These are phyloP conservation scores for Metridium senile DNA, from an alignment of 92 coral and sea anemone genomes.

Conservation along the genomic window DNA sequence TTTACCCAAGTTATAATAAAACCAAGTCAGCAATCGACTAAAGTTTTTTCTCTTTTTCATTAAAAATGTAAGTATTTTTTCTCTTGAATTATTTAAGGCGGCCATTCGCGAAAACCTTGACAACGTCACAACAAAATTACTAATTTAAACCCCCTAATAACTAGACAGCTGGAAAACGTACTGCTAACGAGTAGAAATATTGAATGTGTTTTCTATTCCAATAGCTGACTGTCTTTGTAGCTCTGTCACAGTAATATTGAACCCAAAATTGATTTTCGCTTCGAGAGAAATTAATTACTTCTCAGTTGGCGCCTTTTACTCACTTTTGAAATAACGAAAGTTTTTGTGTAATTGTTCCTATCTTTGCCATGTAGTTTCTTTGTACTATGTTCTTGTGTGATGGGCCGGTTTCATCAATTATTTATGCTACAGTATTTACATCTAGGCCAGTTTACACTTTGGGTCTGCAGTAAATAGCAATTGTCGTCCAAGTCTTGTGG, in stretches of 20 bases:
- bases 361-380: background rate
- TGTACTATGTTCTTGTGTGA: background rate
- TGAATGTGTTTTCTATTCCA: background rate
- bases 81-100: background rate
- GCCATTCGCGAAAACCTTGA: background rate
- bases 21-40: no score
- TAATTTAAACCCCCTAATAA: slow-evolving; percentile 11
- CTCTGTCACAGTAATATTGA: background rate
- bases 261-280: background rate
- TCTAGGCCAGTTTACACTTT: background rate
- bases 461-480: background rate
- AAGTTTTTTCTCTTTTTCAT: background rate
- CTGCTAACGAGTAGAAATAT: slow-evolving; percentile 4
- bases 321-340: background rate
- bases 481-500: background rate
- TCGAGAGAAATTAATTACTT: background rate
- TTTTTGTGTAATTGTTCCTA: background rate
- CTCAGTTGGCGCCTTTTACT: background rate
- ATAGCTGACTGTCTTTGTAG: background rate
- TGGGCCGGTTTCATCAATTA: background rate
- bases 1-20: no score
- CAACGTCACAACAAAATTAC: slow-evolving; percentile 16
- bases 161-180: slow-evolving; percentile 11
- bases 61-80: background rate
- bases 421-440: slow-evolving; percentile 2